phyloP scores from a whole-genome alignment of 2,797 vertebrate genomes.

The Sardinella longiceps region DNA sequence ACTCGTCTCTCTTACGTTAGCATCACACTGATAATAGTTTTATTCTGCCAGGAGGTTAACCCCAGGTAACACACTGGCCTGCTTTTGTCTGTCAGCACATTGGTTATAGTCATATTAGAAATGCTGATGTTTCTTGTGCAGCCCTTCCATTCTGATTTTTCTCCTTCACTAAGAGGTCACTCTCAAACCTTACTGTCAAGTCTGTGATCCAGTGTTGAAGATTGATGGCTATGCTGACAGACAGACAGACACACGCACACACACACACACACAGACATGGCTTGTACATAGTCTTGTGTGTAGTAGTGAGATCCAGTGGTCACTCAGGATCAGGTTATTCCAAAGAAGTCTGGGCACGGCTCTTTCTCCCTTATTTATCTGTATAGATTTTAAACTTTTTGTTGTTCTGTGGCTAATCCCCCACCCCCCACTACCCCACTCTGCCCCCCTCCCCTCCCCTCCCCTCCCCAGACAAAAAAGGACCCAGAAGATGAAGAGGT shows the following conservation, averaged over 20 bases:
- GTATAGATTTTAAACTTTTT: neutral
- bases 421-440: too few relatives aligned
- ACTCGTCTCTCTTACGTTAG: too few relatives aligned
- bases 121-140: neutral
- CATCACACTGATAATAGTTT: neutral
- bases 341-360: neutral
- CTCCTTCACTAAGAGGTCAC: neutral
- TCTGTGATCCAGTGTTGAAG: neutral
- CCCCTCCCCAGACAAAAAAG: slow-evolving; percentile 71
- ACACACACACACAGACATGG: neutral
- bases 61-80: neutral
- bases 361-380: neutral
- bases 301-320: neutral
- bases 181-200: neutral
- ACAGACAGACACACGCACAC: too few relatives aligned
- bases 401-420: neutral
- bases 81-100: neutral
- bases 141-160: too few relatives aligned
- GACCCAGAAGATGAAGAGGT: slow-evolving; percentile 84
- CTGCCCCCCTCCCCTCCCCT: too few relatives aligned
- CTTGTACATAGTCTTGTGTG: too few relatives aligned
- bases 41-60: neutral
- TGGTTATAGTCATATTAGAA: neutral
- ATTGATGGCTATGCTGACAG: neutral
- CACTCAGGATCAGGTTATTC: neutral